Base-by-base conservation (phyloP, 2,113 vertebrate species). In the Scomber scombrus region DNA sequence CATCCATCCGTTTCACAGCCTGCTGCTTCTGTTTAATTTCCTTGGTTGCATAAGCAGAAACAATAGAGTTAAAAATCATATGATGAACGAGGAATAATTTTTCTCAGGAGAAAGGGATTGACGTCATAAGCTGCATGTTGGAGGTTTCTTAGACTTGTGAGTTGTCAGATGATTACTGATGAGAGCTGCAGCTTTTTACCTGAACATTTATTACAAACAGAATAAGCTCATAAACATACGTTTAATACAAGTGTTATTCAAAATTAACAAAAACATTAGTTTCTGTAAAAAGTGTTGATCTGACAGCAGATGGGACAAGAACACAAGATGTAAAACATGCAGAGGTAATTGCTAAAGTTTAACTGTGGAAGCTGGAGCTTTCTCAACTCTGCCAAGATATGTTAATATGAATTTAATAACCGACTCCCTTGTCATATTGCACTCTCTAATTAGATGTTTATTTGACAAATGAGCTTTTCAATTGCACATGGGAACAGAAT, bases 41-140 rank as follows among this genome's bases (percentile, higher is more conserved):
- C 60, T 14, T 34, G 43, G 68, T 15, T 46, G 51, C 58, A 71
- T 55, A 55, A 63, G 57, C 75, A 82, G 75, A 84, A 77, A 75
- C 71, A 86, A 80, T 75, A 55, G 63, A 79, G 75, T 82, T 43
- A 47, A 49, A 73, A 62, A 80, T 78, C 31, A 75, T 81, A 78
- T 80, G n/a, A 71, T 21, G n/a, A 74, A 34, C 4, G n/a, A 11
- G 10, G 23, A 26, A 54, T 31, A 1, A 40, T 82, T 49, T 62
- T 16, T 63, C 52, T 62, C 58, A 46, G 40, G 64, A 81, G 66
- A 60, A 6, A 55, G 26, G 61, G 69, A 57, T 14, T 57, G 58
- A 80, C 19, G 11, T 74, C 66, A 64, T 29, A 10, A 10, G 7
- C 43, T 34, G 23, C 40, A 60, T 31, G 68, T 50, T 62, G 55